Evolutionary conservation across 1,140 invertebrate genomes (phyloP).

Genomic region (Mylabris phalerata): DNA sequence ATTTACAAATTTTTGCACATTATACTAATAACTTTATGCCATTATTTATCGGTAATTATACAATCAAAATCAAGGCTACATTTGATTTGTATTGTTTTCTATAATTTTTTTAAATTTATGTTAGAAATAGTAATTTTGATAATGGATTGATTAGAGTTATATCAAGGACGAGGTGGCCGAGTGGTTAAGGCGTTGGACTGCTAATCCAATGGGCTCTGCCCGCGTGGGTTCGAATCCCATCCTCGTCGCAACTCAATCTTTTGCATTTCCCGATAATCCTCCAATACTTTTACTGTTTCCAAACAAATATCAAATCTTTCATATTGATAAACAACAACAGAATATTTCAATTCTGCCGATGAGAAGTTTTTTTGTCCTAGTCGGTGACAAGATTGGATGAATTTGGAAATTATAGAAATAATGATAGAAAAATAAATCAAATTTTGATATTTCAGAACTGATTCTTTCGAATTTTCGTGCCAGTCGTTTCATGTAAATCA

Average conservation of each 20-base stretch:
- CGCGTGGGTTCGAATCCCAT: slow-evolving; percentile 86
- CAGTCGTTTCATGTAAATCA: slow-evolving; percentile 13
- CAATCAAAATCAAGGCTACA: too few species aligned
- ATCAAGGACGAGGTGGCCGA: slow-evolving; percentile 71
- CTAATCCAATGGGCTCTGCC: slow-evolving; percentile 67
- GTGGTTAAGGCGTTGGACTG: slow-evolving; percentile 86
- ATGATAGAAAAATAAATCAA: neutral
- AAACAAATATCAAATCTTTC: neutral
- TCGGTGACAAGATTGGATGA: neutral
- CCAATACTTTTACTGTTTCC: neutral
- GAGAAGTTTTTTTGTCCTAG: neutral
- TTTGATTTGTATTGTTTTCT: too few species aligned
- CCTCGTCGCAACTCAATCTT: slow-evolving; percentile 56
- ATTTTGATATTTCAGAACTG: neutral
- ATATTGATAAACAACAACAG: neutral
- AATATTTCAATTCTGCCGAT: slow-evolving; percentile 9
- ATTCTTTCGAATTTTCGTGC: slow-evolving; percentile 18
- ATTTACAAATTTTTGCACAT: too few species aligned
- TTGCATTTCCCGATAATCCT: neutral
- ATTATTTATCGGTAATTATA: too few species aligned
- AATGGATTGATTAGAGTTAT: neutral
- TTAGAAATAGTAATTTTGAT: too few species aligned
- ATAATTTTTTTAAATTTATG: too few species aligned
- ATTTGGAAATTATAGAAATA: slow-evolving; percentile 3
- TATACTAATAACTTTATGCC: too few species aligned